Evolutionary conservation across 2,113 vertebrate species (phyloP).

Genomic region (Leptobrachium ailaonicum): DNA sequence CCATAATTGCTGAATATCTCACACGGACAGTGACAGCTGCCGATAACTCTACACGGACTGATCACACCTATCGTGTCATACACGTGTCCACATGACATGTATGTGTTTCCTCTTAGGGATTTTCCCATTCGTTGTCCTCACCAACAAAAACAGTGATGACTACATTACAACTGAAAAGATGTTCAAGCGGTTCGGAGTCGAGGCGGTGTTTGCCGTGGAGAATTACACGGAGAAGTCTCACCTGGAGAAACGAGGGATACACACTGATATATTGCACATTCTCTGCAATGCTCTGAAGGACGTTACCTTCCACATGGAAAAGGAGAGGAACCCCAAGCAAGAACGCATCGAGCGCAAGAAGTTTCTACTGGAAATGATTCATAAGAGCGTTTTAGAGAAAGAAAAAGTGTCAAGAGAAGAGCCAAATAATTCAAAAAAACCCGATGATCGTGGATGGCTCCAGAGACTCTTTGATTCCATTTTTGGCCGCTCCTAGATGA

Average conservation of each 20-base stretch:
- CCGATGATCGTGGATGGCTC: neutral
- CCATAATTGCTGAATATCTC: too few relatives aligned
- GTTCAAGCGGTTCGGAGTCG: slow-evolving; percentile 22
- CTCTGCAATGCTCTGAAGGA: slow-evolving; percentile 18
- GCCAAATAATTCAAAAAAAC: neutral
- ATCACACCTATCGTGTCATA: too few relatives aligned
- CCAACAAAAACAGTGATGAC: slow-evolving; percentile 24
- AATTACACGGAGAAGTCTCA: slow-evolving; percentile 24
- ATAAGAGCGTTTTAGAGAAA: neutral
- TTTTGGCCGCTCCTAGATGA: too few relatives aligned
- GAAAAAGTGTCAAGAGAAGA: neutral
- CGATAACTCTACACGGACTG: too few relatives aligned
- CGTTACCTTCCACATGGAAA: slow-evolving; percentile 23
- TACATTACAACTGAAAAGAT: slow-evolving; percentile 1
- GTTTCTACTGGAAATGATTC: slow-evolving; percentile 1
- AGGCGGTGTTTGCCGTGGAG: slow-evolving; percentile 33
- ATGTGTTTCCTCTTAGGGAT: slow-evolving; percentile 3
- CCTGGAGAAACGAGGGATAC: slow-evolving; percentile 20
- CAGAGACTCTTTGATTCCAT: too few relatives aligned
- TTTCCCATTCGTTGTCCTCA: slow-evolving; percentile 42
- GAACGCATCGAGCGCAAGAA: slow-evolving; percentile 23
- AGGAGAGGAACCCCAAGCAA: slow-evolving; percentile 1
- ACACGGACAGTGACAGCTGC: too few relatives aligned
- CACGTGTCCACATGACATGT: too few relatives aligned
- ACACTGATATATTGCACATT: slow-evolving; percentile 19